phyloP scores from a whole-genome alignment of 2,888 invertebrate genomes.

The Trissonchulus sp. region DNA sequence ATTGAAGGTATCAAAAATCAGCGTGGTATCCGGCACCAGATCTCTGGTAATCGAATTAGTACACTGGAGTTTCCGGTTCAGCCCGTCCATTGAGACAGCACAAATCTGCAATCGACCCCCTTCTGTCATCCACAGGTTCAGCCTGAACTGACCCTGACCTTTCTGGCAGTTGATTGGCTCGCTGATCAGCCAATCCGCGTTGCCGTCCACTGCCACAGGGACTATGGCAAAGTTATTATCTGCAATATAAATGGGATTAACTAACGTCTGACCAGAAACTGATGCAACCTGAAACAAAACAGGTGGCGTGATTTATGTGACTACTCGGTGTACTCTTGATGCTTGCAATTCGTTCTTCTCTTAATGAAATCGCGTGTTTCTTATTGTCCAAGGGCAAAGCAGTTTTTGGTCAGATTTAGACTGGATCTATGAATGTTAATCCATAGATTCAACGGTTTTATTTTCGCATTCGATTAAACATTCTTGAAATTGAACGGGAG shows the following conservation, averaged over 20 bases:
- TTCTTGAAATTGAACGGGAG: too few species aligned
- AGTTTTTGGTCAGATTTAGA: too few species aligned
- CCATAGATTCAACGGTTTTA: too few species aligned
- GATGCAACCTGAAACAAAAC: too few species aligned
- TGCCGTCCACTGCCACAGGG: not conserved
- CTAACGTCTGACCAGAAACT: too few species aligned
- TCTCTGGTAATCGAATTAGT: not conserved
- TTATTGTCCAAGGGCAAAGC: too few species aligned
- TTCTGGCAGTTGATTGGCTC: not conserved
- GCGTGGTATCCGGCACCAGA: not conserved
- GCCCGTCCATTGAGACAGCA: not conserved
- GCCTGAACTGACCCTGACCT: not conserved
- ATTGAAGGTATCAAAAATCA: not conserved
- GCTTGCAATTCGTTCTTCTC: too few species aligned
- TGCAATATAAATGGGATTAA: not conserved
- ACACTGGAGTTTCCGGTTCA: not conserved
- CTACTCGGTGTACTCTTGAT: too few species aligned
- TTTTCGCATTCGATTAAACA: too few species aligned
- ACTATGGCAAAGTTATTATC: not conserved
- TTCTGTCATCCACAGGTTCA: not conserved
- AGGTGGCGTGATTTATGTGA: too few species aligned
- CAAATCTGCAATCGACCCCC: not conserved
- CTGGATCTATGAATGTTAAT: too few species aligned
- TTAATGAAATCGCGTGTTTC: too few species aligned
- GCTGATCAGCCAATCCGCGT: not conserved